Evolutionary conservation across 2,113 vertebrate species (phyloP).

Genomic region (Psephotus haematonotus): DNA sequence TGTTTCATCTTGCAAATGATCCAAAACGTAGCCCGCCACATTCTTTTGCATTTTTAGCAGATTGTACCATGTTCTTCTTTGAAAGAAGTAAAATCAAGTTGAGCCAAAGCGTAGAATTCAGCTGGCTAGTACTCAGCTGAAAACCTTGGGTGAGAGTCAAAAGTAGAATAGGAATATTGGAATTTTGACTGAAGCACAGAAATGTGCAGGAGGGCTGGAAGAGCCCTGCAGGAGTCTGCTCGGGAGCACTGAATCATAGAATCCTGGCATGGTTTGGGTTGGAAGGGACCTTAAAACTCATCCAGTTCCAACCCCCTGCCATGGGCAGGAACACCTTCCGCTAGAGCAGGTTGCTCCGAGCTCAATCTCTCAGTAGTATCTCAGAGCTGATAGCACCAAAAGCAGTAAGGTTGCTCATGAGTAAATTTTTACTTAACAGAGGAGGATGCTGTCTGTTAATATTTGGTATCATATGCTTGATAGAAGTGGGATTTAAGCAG

Average conservation of each 20-base stretch:
- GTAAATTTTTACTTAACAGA: background rate
- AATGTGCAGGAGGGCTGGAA: background rate
- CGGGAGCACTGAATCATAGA: background rate
- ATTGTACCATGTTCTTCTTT: background rate
- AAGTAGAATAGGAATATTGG: background rate
- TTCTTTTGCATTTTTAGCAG: background rate
- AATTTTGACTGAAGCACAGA: fast-evolving
- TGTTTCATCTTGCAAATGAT: background rate
- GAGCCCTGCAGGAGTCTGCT: background rate
- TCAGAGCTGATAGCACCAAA: background rate
- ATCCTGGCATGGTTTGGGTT: background rate
- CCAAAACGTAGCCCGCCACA: background rate
- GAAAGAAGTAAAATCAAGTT: background rate
- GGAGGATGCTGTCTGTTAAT: background rate
- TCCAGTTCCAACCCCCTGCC: background rate
- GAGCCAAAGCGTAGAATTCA: background rate
- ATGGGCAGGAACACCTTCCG: background rate
- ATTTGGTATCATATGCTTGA: background rate
- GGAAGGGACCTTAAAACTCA: background rate
- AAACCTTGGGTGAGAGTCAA: background rate
- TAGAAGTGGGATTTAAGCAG: background rate
- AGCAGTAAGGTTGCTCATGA: background rate
- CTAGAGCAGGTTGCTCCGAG: background rate
- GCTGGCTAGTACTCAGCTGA: background rate
- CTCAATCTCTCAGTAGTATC: fast-evolving